Percentiles rank a stretch among this genome's conserved stretches.
Evolutionary conservation across 1,140 invertebrate genomes (phyloP).

Genomic region (Macrobrachium nipponense): DNA sequence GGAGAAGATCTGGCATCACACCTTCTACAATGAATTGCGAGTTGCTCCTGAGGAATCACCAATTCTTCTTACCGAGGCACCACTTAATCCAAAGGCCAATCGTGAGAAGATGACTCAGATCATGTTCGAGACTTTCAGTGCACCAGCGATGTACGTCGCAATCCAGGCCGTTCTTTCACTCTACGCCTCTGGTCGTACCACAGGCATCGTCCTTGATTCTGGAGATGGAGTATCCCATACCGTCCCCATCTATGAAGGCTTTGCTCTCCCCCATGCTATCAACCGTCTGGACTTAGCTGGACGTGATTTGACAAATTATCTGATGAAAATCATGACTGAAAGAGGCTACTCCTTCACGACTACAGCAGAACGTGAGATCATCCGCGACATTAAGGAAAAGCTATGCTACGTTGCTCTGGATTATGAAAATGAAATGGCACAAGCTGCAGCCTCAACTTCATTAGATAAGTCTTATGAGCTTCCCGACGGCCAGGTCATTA

Average conservation of each 20-base stretch:
- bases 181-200: constrained; percentile 25
- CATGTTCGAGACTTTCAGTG: constrained; percentile 72
- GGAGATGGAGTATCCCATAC: constrained; percentile 16
- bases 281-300: constrained; percentile 71
- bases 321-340: constrained; percentile 72
- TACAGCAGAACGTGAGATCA: constrained; percentile 87
- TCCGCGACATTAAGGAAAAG: constrained; percentile 93
- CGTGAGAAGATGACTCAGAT: constrained; percentile 86
- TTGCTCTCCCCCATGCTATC: constrained; percentile 72
- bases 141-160: constrained; percentile 11
- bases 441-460: constrained; percentile 85
- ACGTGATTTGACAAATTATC: constrained; percentile 71
- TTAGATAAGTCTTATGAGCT: constrained; percentile 94
- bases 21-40: constrained; percentile 86
- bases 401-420: constrained; percentile 91
- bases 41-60: constrained; percentile 8
- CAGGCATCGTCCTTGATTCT: constrained; percentile 7
- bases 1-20: constrained; percentile 98
- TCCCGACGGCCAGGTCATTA: constrained; percentile 80
- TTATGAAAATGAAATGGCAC: constrained; percentile 92
- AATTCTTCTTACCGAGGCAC: constrained; percentile 84
- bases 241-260: constrained; percentile 62
- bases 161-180: constrained; percentile 19
- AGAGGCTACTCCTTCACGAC: constrained; percentile 70
- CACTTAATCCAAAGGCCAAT: constrained; percentile 91